These are phyloP conservation scores for Minunthozetes semirufus DNA, from an alignment of 2,888 invertebrate species.

Conservation along the genomic window DNA sequence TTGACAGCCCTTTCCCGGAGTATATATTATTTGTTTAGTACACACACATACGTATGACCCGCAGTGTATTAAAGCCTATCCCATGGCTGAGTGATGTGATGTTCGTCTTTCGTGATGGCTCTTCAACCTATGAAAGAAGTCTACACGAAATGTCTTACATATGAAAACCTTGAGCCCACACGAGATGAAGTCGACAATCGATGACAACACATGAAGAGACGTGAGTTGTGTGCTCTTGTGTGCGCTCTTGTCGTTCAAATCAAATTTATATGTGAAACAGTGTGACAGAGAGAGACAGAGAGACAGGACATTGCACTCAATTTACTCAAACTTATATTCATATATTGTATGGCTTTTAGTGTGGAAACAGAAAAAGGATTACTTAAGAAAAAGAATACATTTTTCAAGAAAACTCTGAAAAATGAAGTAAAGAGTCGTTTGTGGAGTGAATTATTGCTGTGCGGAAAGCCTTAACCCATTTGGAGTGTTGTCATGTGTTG, in stretches of 20 bases:
- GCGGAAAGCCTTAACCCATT: background rate
- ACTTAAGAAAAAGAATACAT: background rate
- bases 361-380: background rate
- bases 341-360: background rate
- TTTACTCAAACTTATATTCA: background rate
- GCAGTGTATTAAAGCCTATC: no score
- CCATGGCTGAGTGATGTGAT: background rate
- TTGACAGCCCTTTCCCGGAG: background rate
- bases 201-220: conserved; percentile 2
- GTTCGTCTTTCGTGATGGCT: conserved; percentile 21
- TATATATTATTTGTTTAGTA: background rate
- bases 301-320: conserved; percentile 29
- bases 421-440: background rate
- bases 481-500: no score
- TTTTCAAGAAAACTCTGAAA: background rate
- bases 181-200: conserved; percentile 5
- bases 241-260: conserved; percentile 5
- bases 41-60: background rate
- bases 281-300: background rate
- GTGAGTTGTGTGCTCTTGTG: background rate
- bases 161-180: conserved; percentile 13
- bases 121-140: background rate
- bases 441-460: background rate
- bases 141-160: conserved; percentile 14
- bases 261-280: conserved; percentile 18